Evolutionary conservation across 2,797 vertebrate genomes (phyloP).

Genomic region (Chrysocyon brachyurus): DNA sequence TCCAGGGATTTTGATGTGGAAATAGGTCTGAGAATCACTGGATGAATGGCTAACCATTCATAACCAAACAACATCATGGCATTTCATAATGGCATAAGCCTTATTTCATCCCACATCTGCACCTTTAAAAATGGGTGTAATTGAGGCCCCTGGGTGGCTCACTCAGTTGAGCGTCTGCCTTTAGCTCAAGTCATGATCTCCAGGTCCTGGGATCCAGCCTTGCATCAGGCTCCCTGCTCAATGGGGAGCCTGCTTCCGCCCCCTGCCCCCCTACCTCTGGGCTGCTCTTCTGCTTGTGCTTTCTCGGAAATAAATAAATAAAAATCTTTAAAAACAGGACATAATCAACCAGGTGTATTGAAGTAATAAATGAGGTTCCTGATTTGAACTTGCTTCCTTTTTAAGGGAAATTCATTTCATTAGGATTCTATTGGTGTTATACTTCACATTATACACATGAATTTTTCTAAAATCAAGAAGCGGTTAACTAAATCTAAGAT

Average conservation of each 20-base stretch:
- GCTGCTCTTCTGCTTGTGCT: neutral
- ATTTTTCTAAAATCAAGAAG: constrained; percentile 25
- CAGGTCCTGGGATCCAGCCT: neutral
- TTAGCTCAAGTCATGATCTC: neutral
- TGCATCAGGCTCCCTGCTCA: neutral
- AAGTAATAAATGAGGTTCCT: neutral
- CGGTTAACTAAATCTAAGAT: constrained; percentile 16
- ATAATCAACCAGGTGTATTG: neutral
- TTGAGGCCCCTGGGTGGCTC: neutral
- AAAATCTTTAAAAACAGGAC: neutral
- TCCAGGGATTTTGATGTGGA: neutral
- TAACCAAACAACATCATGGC: neutral
- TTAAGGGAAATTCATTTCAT: neutral
- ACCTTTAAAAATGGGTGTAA: neutral
- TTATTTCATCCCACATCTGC: neutral
- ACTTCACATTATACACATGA: neutral
- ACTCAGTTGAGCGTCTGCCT: neutral
- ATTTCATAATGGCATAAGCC: neutral
- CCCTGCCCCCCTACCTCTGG: neutral
- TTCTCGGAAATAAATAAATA: neutral
- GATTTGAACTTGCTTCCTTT: constrained; percentile 39
- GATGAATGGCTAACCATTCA: neutral
- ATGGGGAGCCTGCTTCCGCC: neutral
- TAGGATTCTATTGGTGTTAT: neutral
- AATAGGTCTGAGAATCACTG: neutral